phyloP scores from a whole-genome alignment of 2,797 vertebrate species.

The Hyperoplus lanceolatus region DNA sequence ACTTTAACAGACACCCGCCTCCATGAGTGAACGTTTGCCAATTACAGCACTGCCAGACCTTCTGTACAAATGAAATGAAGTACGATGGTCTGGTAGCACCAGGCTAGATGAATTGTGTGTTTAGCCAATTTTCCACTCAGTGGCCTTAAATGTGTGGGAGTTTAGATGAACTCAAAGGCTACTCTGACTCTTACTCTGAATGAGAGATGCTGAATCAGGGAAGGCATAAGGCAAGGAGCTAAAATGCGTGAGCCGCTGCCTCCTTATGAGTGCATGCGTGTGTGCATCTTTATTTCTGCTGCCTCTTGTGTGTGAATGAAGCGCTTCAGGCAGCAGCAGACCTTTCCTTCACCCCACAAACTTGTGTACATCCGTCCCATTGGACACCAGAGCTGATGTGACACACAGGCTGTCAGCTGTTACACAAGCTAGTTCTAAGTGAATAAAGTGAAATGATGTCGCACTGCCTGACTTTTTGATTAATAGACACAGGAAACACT shows the following conservation, averaged over 20 bases:
- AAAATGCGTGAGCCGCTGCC: conserved; percentile 48
- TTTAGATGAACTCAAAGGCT: conserved; percentile 80
- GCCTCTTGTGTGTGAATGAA: conserved; percentile 57
- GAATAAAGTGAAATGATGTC: conserved; percentile 39
- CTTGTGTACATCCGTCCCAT: conserved; percentile 58
- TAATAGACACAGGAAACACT: conserved; percentile 37
- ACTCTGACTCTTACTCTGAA: conserved; percentile 61
- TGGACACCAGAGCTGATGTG: conserved; percentile 52
- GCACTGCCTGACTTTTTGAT: conserved; percentile 25
- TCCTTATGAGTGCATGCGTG: background rate
- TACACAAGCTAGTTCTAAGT: conserved; percentile 16
- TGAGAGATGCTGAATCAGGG: conserved; percentile 58
- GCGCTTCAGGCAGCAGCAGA: conserved; percentile 64
- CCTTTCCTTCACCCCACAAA: conserved; percentile 69
- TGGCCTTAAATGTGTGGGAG: conserved; percentile 80
- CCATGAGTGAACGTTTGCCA: no score
- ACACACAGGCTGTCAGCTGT: conserved; percentile 41
- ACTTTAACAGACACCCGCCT: no score
- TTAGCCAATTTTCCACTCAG: conserved; percentile 83
- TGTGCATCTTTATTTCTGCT: conserved; percentile 24
- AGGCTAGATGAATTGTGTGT: conserved; percentile 85
- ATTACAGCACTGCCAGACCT: no score
- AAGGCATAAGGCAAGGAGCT: conserved; percentile 46
- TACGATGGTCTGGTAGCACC: no score
- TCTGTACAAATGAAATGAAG: no score